phyloP scores from a whole-genome alignment of 1,140 invertebrate genomes.

The Protaetia brevitarsis region DNA sequence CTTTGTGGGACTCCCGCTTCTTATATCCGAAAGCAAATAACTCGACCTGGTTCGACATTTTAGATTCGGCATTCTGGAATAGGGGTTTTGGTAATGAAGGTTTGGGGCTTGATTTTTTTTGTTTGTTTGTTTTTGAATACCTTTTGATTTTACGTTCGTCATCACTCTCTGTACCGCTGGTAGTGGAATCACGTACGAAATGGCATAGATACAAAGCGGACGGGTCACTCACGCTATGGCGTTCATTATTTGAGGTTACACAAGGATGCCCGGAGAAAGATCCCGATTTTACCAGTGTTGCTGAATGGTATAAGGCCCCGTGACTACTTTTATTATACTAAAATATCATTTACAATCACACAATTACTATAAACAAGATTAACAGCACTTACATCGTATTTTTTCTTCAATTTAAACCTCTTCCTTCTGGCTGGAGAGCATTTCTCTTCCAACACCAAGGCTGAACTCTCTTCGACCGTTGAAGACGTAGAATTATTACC shows the following conservation, averaged over 20 bases:
- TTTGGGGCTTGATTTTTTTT: background rate
- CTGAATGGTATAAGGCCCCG: constrained; percentile 5
- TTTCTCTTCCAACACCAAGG: constrained; percentile 52
- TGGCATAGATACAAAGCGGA: constrained; percentile 47
- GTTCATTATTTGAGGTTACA: constrained; percentile 55
- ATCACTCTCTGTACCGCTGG: constrained; percentile 43
- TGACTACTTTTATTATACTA: background rate
- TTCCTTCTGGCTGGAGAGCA: constrained; percentile 60
- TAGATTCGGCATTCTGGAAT: constrained; percentile 11
- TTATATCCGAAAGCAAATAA: constrained; percentile 30
- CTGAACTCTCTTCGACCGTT: constrained; percentile 60
- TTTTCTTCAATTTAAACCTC: constrained; percentile 64
- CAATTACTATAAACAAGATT: background rate
- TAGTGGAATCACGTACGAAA: constrained; percentile 43
- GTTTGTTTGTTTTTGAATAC: constrained; percentile 28
- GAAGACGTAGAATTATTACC: constrained; percentile 61
- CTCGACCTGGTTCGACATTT: constrained; percentile 6
- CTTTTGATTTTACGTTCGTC: constrained; percentile 39
- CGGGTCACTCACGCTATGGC: constrained; percentile 59
- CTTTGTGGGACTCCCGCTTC: constrained; percentile 42
- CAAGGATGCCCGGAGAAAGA: constrained; percentile 62
- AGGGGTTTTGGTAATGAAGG: background rate
- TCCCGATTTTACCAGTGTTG: constrained; percentile 59
- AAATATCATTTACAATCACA: background rate
- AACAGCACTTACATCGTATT: constrained; percentile 51